Evolutionary conservation across 2,888 invertebrate genomes (phyloP).

Genomic region (Agrotis segetum): DNA sequence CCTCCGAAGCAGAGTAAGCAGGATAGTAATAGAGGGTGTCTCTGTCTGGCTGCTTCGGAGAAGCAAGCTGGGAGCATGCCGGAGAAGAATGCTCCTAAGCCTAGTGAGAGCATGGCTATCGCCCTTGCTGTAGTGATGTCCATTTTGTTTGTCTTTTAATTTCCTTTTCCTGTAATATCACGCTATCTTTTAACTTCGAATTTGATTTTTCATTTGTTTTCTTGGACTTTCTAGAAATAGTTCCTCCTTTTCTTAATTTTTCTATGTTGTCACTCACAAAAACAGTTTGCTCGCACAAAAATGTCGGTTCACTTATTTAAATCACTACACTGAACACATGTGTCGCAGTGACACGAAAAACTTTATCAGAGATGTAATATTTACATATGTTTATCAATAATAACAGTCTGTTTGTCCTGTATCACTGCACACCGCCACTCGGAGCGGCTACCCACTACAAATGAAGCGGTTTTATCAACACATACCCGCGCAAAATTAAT

Average conservation of each 20-base stretch:
- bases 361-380: slow-evolving; percentile 49
- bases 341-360: slow-evolving; percentile 36
- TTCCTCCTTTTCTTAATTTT: not conserved
- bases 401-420: slow-evolving; percentile 20
- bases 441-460: slow-evolving; percentile 46
- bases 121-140: slow-evolving; percentile 91
- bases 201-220: not conserved
- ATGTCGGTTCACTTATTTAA: slow-evolving; percentile 32
- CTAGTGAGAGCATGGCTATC: slow-evolving; percentile 92
- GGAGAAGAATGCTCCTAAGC: slow-evolving; percentile 93
- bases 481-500: slow-evolving; percentile 28
- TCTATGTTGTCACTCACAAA: slow-evolving; percentile 15
- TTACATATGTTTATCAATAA: slow-evolving; percentile 61
- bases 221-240: not conserved
- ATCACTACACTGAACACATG: slow-evolving; percentile 30
- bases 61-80: slow-evolving; percentile 94
- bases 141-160: slow-evolving; percentile 75
- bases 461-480: slow-evolving; percentile 54
- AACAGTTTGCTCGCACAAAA: not conserved
- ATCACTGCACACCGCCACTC: slow-evolving; percentile 50
- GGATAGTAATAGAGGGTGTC: slow-evolving; percentile 92
- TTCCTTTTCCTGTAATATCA: not conserved
- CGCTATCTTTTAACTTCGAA: not conserved
- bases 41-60: slow-evolving; percentile 89
- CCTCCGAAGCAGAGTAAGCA: slow-evolving; percentile 95